These are phyloP conservation scores for Noctilio leporinus DNA, from an alignment of 2,113 vertebrate species.

Conservation along the genomic window DNA sequence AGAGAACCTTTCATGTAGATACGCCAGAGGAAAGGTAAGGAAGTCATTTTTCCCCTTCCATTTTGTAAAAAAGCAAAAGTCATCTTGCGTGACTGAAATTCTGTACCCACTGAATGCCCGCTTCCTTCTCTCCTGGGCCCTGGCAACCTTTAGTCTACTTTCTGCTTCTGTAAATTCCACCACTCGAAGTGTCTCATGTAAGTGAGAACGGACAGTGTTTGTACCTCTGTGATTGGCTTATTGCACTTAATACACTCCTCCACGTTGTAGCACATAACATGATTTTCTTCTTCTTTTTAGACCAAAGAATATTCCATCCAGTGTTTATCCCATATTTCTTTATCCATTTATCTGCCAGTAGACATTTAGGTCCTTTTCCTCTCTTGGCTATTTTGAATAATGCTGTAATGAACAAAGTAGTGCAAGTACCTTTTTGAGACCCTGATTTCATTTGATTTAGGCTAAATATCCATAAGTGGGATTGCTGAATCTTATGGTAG, in stretches of 20 bases:
- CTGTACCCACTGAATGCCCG: neutral
- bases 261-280: neutral
- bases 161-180: neutral
- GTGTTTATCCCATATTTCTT: neutral
- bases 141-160: neutral
- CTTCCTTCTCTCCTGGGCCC: neutral
- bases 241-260: neutral
- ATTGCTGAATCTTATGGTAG: neutral
- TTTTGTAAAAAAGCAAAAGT: neutral
- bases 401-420: neutral
- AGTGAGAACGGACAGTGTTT: neutral
- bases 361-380: neutral
- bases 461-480: neutral
- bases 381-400: neutral
- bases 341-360: neutral
- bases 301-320: neutral
- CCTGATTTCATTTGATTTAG: neutral
- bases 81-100: neutral
- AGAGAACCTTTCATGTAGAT: slow-evolving; percentile 97
- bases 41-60: neutral
- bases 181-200: neutral
- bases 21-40: slow-evolving; percentile 94
- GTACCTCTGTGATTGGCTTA: neutral
- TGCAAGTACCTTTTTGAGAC: neutral
- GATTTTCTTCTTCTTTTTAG: neutral